Base-by-base conservation (phyloP, 2,888 invertebrate genomes). In the Plagiodera versicolora region DNA sequence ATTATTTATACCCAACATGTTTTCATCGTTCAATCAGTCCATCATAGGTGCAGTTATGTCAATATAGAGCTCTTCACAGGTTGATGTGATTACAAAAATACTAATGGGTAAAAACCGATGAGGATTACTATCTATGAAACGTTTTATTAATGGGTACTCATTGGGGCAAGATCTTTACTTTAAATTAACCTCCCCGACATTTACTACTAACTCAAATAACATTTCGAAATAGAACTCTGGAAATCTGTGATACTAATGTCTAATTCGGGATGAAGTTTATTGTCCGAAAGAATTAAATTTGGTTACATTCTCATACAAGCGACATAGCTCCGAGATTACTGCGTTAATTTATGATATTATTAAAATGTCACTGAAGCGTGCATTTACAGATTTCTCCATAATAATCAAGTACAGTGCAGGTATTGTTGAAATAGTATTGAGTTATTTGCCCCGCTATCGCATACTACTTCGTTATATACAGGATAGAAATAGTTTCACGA, bases 231-330 rank as follows among this genome's bases (percentile, higher is more conserved):
- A 35, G 55, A 46, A 30, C 20, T 18, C 20, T 45, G 30, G 45
- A 55, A 55, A 18, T 30, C 14, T 45, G 32, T 52, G 46, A 45
- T 52, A 52, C 24, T 58, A 52, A 51, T 58, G 51, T 17, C 18
- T 48, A 52, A 28, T 51, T 53, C 48, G 19, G 32, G 35, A 50
- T 55, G 51, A 28, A 55, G 50, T 56, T 61, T 50, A 58, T 61
- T 58, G 58, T 50, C 28, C 49, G 46, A 45, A 61, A 61, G 51
- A 61, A 63, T 60, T 60, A 56, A 56, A 56, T 46, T 63, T 59
- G 53, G 46, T 18, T 20, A 48, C 54, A 48, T 61, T 61, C 48
- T 56, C 60, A 47, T 58, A 19, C 54, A 20, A 44, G 24, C 32
- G 49, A 20, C 24, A 45, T 32, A 53, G 46, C 46, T 24, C 48